These are phyloP conservation scores for Octonoba sinensis DNA, from an alignment of 2,888 invertebrate genomes.

Conservation along the genomic window DNA sequence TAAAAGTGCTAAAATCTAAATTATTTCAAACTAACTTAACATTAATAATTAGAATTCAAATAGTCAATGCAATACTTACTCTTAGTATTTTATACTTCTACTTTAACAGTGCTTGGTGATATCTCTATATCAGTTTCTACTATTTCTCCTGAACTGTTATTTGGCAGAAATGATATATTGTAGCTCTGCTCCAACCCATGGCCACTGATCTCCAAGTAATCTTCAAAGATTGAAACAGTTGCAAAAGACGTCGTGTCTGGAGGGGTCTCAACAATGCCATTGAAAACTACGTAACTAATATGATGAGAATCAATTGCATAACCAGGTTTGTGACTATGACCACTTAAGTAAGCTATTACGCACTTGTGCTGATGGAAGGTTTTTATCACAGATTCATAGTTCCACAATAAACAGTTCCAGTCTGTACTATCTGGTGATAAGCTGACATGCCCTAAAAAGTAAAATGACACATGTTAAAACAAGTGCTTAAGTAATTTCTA, in stretches of 20 bases:
- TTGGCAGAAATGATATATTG: slow-evolving; percentile 16
- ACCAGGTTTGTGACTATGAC: slow-evolving; percentile 71
- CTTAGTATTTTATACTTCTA: slow-evolving; percentile 38
- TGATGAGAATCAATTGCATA: slow-evolving; percentile 69
- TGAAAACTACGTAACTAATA: slow-evolving; percentile 70
- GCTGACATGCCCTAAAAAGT: slow-evolving; percentile 69
- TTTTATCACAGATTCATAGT: slow-evolving; percentile 69
- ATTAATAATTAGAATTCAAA: background rate
- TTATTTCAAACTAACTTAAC: background rate
- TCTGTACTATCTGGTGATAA: slow-evolving; percentile 67
- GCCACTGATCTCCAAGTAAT: slow-evolving; percentile 68
- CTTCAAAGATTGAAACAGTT: slow-evolving; percentile 68
- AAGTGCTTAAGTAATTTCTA: background rate
- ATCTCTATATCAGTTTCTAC: slow-evolving; percentile 16
- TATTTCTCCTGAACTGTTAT: background rate
- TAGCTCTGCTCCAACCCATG: slow-evolving; percentile 64
- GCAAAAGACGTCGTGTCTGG: slow-evolving; percentile 68
- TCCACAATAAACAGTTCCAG: slow-evolving; percentile 69
- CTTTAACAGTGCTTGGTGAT: slow-evolving; percentile 28
- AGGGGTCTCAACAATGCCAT: slow-evolving; percentile 70
- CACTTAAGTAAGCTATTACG: slow-evolving; percentile 70
- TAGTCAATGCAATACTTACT: slow-evolving; percentile 8
- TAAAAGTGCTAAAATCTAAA: no score
- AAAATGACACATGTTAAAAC: background rate
- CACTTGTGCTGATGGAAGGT: slow-evolving; percentile 68